Evolutionary conservation across 1,140 invertebrate genomes (phyloP).

Genomic region (Tribolium castaneum): DNA sequence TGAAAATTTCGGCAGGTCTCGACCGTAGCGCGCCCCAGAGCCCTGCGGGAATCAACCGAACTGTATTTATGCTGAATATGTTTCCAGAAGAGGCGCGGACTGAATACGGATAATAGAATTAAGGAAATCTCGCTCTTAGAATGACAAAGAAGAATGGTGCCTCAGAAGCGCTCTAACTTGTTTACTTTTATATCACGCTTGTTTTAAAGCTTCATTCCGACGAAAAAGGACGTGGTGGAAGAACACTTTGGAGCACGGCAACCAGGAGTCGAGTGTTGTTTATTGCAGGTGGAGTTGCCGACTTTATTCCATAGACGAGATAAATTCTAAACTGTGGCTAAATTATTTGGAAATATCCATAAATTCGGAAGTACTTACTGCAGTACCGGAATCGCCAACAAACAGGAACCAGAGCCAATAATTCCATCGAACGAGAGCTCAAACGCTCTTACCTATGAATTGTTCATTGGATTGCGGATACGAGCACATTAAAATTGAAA

Average conservation of each 20-base stretch:
- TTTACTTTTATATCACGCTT: conserved; percentile 52
- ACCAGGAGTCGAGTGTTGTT: conserved; percentile 42
- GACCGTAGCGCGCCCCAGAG: conserved; percentile 46
- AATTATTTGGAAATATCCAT: conserved; percentile 35
- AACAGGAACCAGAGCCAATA: conserved; percentile 28
- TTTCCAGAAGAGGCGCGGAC: conserved; percentile 51
- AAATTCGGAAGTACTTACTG: conserved; percentile 14
- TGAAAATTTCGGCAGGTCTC: conserved; percentile 58
- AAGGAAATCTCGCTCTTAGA: conserved; percentile 53
- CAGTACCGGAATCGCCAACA: conserved; percentile 17
- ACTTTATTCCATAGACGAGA: conserved; percentile 38
- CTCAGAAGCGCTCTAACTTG: conserved; percentile 52
- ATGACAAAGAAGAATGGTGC: conserved; percentile 55
- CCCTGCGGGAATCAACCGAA: conserved; percentile 49
- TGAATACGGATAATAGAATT: conserved; percentile 57
- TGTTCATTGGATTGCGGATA: conserved; percentile 22
- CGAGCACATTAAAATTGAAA: conserved; percentile 6
- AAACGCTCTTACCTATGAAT: conserved; percentile 11
- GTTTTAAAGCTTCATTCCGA: conserved; percentile 42
- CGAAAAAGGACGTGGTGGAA: neutral
- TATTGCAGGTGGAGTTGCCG: conserved; percentile 39
- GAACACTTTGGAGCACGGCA: conserved; percentile 3
- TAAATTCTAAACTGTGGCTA: conserved; percentile 32
- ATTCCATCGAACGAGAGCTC: neutral
- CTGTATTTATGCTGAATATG: conserved; percentile 56